Base-by-base conservation (phyloP, 1,140 invertebrate genomes). In the Bathynomus jamesi region DNA sequence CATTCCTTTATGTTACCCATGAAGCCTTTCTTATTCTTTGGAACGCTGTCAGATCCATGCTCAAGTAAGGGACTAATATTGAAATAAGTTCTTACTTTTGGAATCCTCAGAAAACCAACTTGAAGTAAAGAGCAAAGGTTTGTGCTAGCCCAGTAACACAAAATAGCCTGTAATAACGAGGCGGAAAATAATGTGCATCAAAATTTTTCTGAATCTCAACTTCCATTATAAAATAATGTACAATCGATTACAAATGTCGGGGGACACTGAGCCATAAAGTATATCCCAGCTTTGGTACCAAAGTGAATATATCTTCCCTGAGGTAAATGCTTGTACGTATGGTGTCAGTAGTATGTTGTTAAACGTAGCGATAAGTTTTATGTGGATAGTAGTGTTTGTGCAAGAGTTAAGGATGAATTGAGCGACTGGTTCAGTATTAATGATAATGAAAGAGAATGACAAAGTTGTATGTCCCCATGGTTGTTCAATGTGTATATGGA, bases 81-180 rank as follows among this genome's bases (percentile, higher is more conserved):
- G 60, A 95, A 92, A 77, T 87, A 90, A 25, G 86, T 82, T 78
- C 91, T 83, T 2, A 98, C 87, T 53, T 81, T 79, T 13, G 91
- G 89, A 69, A 94, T 86, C 82, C 86, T 90, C 10, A 99, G 82
- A 63, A 96, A 46, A 11, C 85, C 84, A 24, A 92, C 90, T 89
- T 97, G 94, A 0, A 85, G 62, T 5, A 99, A 78, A 0, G 95
- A 96, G 70, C 96, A 87, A n/a, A 90, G 84, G 81, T 99, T 99
- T 68, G 88, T 91, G 28, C 90, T 88, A 30, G 87, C 84, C 96
- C 96, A 99, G 80, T 99, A 98, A 46, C 89, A 88, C 27, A 95
- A 83, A 78, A 98, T 88, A 17, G 91, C 93, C 89, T 89, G 77
- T n/a, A 82, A 81, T 17, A 65, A 46, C 24, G 28, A 29, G 46